Conservation (phyloP, 92 coral and sea anemone genomes). For the Heliopora coerulea region DNA sequence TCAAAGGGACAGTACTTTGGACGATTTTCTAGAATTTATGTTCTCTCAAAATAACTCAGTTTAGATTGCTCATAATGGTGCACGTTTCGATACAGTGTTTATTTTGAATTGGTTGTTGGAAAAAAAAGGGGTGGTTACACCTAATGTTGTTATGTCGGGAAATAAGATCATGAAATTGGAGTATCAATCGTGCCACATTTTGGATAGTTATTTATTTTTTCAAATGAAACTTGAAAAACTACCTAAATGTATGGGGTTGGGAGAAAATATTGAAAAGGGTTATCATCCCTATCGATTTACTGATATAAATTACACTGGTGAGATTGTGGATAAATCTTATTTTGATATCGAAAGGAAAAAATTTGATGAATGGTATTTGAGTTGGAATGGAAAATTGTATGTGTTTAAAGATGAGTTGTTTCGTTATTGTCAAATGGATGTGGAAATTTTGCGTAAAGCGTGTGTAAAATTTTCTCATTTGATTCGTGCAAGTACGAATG, state of each 20-base stretch:
- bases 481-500: neutral
- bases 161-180: neutral
- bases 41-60: neutral
- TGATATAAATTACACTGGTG: constrained; percentile 22
- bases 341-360: neutral
- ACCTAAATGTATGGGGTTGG: constrained; percentile 19
- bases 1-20: neutral
- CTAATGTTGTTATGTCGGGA: constrained; percentile 24
- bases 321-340: neutral
- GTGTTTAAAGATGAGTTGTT: constrained; percentile 8
- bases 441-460: constrained; percentile 8
- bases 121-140: neutral
- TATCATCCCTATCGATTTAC: constrained; percentile 21
- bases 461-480: constrained; percentile 24
- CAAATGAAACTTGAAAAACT: neutral
- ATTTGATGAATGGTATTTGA: constrained; percentile 12
- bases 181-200: neutral
- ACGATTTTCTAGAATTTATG: neutral
- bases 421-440: constrained; percentile 20
- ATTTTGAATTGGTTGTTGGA: constrained; percentile 7
- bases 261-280: constrained; percentile 2
- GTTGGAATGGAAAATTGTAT: neutral
- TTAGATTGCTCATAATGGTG: constrained; percentile 6
- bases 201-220: constrained; percentile 23
- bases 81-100: constrained; percentile 19